phyloP scores from a whole-genome alignment of 2,888 invertebrate genomes.

The Emmelina monodactyla region DNA sequence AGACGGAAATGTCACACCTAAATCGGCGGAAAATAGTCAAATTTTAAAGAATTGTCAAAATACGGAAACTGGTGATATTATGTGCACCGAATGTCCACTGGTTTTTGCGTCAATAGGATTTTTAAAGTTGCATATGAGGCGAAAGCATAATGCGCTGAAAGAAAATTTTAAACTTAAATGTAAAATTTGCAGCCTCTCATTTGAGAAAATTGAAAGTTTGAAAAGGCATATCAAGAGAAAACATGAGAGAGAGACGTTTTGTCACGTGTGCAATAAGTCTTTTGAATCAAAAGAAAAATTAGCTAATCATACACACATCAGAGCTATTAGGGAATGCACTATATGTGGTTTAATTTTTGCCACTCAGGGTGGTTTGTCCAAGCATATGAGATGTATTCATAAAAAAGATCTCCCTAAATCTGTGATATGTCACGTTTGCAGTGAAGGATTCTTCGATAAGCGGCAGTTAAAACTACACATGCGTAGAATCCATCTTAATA shows the following conservation, averaged over 20 bases:
- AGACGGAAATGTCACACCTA: conserved; percentile 19
- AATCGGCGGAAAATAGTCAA: conserved; percentile 15
- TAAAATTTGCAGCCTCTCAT: conserved; percentile 49
- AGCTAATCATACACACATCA: conserved; percentile 42
- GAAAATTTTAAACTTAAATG: conserved; percentile 49
- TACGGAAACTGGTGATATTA: conserved; percentile 40
- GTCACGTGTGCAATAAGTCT: conserved; percentile 45
- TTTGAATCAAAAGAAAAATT: conserved; percentile 40
- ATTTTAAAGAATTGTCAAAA: conserved; percentile 27
- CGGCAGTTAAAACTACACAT: conserved; percentile 44
- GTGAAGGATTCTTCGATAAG: conserved; percentile 45
- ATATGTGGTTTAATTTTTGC: conserved; percentile 49
- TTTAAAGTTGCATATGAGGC: conserved; percentile 48
- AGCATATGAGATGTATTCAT: conserved; percentile 46
- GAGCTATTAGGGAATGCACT: conserved; percentile 39
- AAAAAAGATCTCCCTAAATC: conserved; percentile 42
- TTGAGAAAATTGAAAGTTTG: conserved; percentile 52
- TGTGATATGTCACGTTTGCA: conserved; percentile 42
- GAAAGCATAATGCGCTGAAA: conserved; percentile 45
- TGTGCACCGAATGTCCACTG: conserved; percentile 43
- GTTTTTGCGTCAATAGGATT: conserved; percentile 46
- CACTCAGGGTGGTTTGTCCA: conserved; percentile 40
- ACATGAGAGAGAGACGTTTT: conserved; percentile 40
- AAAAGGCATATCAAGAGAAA: conserved; percentile 49
- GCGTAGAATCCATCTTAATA: conserved; percentile 46